These are phyloP conservation scores for Myotis pilosus DNA, from an alignment of 2,797 vertebrate species.

Conservation along the genomic window DNA sequence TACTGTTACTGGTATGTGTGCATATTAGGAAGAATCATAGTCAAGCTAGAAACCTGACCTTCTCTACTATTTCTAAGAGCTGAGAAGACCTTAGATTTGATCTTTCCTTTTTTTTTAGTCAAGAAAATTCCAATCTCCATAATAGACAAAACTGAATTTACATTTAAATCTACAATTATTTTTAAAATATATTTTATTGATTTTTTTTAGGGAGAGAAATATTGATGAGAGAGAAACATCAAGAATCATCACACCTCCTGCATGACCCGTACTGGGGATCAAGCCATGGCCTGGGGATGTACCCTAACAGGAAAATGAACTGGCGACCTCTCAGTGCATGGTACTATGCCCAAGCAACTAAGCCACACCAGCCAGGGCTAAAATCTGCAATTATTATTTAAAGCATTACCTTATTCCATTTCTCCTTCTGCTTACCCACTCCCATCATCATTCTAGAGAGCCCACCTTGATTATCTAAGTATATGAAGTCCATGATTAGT, in stretches of 20 bases:
- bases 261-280: not conserved
- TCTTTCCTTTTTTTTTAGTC: not conserved
- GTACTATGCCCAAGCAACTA: not conserved
- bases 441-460: not conserved
- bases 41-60: not conserved
- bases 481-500: not conserved
- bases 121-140: not conserved
- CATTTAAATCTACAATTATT: slow-evolving; percentile 27
- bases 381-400: slow-evolving; percentile 23
- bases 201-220: not conserved
- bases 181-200: not conserved
- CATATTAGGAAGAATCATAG: not conserved
- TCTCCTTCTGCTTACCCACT: not conserved
- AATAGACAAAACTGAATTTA: slow-evolving; percentile 32
- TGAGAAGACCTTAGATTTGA: not conserved
- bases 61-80: not conserved
- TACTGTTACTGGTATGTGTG: not conserved
- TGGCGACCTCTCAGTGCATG: not conserved
- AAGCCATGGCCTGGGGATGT: not conserved
- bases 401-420: not conserved
- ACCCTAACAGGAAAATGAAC: not conserved
- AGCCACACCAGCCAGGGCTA: not conserved
- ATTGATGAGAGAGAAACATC: not conserved
- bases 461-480: not conserved
- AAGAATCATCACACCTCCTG: not conserved